Base-by-base conservation (phyloP, 37 sponge, comb jelly and placozoan genomes). In the Amphimedon queenslandica region DNA sequence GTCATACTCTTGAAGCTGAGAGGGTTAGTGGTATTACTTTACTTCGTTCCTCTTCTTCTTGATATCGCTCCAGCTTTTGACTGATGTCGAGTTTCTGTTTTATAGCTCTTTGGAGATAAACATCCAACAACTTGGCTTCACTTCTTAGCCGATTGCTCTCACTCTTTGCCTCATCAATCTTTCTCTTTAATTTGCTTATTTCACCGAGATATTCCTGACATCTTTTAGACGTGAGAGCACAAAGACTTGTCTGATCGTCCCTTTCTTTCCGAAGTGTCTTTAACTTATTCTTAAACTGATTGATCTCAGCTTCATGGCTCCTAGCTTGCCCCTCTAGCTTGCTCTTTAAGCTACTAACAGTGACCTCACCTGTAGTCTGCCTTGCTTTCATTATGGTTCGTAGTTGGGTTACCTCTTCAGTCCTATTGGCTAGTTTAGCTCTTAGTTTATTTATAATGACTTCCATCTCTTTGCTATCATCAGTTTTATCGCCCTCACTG, bases 351-450 rank as follows among this genome's bases (percentile, higher is more conserved):
- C 75, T 84, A 58, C 84, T 89, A 39, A 75, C 58, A 31, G 75
- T 80, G 41, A 89, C 90, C 1, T 89, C 90, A 0, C 73, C 67
- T 16, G 90, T 89, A 0, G 90, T 80, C 21, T 64, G 55, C 10
- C 90, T 76, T 16, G 90, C 90, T 42, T 75, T 84, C 76, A 89
- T 79, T 30, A 89, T 89, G 61, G 77, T 80, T 25, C 84, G 69
- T 21, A 89, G 73, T 51, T 89, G 83, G 40, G 27, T 70, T 11
- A 80, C 70, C 57, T 89, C 90, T 43, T 89, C 90, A 11, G 77
- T 76, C 58, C 80, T 79, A 58, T 75, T 63, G 25, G 80, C 64
- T 25, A 80, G 58, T 32, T 76, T 74, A 5, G 75, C 36, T 34
- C 69, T 63, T 67, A 85, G 80, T 42, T 83, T 89, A 21, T 39